phyloP scores from a whole-genome alignment of 2,888 invertebrate species.

The Mythimna pallens region DNA sequence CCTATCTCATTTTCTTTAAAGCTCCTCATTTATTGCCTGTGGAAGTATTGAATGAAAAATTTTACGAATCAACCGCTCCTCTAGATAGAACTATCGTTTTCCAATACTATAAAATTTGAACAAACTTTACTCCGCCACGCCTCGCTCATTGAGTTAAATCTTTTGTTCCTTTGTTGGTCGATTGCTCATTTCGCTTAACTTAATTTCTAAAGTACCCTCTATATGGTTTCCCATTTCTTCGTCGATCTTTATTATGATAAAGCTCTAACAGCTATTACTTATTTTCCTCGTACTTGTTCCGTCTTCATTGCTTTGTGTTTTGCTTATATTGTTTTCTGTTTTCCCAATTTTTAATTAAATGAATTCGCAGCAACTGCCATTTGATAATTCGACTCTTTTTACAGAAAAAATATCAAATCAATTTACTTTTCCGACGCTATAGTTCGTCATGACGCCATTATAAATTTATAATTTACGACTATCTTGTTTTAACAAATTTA shows the following conservation, averaged over 20 bases:
- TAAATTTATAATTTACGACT: neutral
- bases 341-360: neutral
- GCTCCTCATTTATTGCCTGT: conserved; percentile 39
- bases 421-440: neutral
- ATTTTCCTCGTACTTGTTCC: conserved; percentile 2
- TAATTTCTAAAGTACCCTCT: conserved; percentile 74
- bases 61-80: conserved; percentile 59
- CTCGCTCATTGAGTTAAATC: conserved; percentile 73
- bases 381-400: neutral
- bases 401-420: neutral
- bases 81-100: conserved; percentile 72
- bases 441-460: no score
- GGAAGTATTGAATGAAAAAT: conserved; percentile 55
- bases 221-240: conserved; percentile 73
- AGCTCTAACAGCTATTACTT: conserved; percentile 42
- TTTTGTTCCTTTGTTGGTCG: conserved; percentile 75
- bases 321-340: neutral
- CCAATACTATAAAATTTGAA: conserved; percentile 77
- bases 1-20: conserved; percentile 24
- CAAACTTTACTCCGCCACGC: conserved; percentile 72
- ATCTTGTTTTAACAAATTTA: neutral
- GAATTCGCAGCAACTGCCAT: neutral
- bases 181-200: conserved; percentile 68
- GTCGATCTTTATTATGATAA: conserved; percentile 65
- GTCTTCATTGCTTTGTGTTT: neutral